Conservation (phyloP, 2,888 invertebrate species). For the Drosophila subquinaria region DNA sequence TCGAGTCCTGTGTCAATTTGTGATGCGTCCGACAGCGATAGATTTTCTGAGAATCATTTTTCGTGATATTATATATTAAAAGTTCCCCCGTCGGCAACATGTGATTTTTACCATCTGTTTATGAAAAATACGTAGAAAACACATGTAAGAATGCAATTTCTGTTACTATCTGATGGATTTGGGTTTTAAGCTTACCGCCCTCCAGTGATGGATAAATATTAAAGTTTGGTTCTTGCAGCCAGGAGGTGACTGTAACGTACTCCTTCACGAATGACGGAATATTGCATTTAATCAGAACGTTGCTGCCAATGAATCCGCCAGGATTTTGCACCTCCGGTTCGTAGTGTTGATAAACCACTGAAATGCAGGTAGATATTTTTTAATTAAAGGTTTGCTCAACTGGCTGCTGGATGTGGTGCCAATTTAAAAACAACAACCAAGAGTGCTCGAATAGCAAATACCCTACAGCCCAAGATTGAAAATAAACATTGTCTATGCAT, state of each 20-base stretch:
- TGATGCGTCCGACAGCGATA: conserved; percentile 88
- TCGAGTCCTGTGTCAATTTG: conserved; percentile 87
- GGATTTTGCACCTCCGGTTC: conserved; percentile 88
- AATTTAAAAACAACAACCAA: background rate
- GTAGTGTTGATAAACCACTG: conserved; percentile 87
- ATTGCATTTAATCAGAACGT: conserved; percentile 87
- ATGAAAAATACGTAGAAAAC: background rate
- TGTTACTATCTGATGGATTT: background rate
- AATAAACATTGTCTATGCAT: conserved; percentile 1
- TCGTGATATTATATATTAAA: conserved; percentile 87
- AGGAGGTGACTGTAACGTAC: conserved; percentile 87
- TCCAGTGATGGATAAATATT: conserved; percentile 87
- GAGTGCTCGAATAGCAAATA: conserved; percentile 6
- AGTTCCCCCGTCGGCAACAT: conserved; percentile 88
- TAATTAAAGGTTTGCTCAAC: conserved; percentile 14
- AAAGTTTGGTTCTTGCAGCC: conserved; percentile 87
- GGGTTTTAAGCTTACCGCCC: conserved; percentile 86
- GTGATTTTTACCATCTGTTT: conserved; percentile 87
- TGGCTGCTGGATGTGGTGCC: background rate
- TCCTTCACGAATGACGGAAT: conserved; percentile 87
- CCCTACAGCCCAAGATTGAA: conserved; percentile 9
- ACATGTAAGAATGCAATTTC: background rate
- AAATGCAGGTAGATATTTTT: conserved; percentile 31
- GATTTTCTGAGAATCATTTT: conserved; percentile 87
- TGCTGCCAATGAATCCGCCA: conserved; percentile 87